phyloP scores from a whole-genome alignment of 2,888 invertebrate species.

The Drosophila mulleri region DNA sequence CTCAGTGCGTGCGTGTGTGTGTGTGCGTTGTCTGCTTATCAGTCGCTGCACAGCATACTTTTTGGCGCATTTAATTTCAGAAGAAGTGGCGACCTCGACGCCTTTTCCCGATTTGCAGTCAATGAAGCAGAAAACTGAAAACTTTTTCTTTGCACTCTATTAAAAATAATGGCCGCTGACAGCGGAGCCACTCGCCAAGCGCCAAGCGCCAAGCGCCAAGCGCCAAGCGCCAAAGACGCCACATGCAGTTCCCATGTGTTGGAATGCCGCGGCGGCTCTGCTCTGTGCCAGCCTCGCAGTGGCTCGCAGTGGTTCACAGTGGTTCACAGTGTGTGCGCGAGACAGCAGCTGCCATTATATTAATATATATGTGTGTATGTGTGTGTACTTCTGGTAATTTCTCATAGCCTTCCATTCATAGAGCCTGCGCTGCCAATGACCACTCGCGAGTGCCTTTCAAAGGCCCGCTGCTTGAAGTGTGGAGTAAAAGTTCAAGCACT shows the following conservation, averaged over 20 bases:
- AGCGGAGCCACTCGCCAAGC: conserved; percentile 61
- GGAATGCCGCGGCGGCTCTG: neutral
- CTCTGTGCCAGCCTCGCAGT: conserved; percentile 21
- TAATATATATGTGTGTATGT: conserved; percentile 42
- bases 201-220: conserved; percentile 61
- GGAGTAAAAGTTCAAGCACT: conserved; percentile 13
- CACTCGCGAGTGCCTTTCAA: conserved; percentile 46
- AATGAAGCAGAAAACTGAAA: conserved; percentile 80
- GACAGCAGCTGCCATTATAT: conserved; percentile 64
- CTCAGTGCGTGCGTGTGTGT: neutral
- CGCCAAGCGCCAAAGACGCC: conserved; percentile 58
- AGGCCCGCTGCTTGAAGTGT: conserved; percentile 28
- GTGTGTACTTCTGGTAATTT: conserved; percentile 50
- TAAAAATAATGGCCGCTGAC: conserved; percentile 77
- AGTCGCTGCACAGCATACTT: conserved; percentile 71
- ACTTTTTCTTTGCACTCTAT: conserved; percentile 77
- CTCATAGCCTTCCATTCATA: conserved; percentile 53
- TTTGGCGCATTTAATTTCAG: conserved; percentile 75
- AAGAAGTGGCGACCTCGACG: conserved; percentile 37
- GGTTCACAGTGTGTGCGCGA: conserved; percentile 33
- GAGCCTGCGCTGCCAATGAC: conserved; percentile 54
- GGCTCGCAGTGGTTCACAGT: conserved; percentile 27
- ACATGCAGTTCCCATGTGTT: conserved; percentile 47
- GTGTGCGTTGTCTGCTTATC: conserved; percentile 54
- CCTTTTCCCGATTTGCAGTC: conserved; percentile 72